Base-by-base conservation (phyloP, 2,888 invertebrate genomes). In the Callyntrura guangdongensis region DNA sequence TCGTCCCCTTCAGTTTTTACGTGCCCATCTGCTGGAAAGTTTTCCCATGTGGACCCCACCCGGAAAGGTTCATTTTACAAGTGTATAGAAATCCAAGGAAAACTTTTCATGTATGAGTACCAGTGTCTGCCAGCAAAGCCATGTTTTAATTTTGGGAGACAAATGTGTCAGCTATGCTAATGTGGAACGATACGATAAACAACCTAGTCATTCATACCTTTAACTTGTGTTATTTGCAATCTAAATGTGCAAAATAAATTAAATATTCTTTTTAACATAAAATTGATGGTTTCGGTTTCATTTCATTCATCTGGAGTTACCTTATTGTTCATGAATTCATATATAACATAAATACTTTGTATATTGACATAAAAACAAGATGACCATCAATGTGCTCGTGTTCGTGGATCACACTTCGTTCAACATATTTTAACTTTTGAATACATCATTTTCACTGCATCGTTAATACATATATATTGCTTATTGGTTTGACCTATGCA, bases 91-190 rank as follows among this genome's bases (percentile, higher is more conserved):
- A 79, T 79, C 8, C 17, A 79, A 8, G 89, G 84, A 20, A 61
- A 64, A 4, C 47, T 89, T 1, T 27, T 22, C 8, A 14, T 53
- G n/a, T 89, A 64, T 22, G 89, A 89, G 47, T 89, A 89, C 47
- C 84, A 84, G 25, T 89, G 89, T 53, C 49, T 89, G 53, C 79
- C 89, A 0, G 36, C 64, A 20, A 89, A 84, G 25, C 84, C 89
- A 14, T 89, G 89, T 56, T 89, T 77, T 56, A 61, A n/a, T 47
- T 9, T 8, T 8, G 5, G 9, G 4, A 56, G 45, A 61, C 81
- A 81, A 45, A 61, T 61, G 61, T 81, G 81, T 36, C 61, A 61
- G 36, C n/a, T 0, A 2, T 72, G 72, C 20, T 72, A 17, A 61
- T 17, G 1, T 61, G 17, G 9, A 17, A 20, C 17, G 9, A n/a